Base-by-base conservation (phyloP, 2,797 vertebrate species). In the Amphiprion clarkii region DNA sequence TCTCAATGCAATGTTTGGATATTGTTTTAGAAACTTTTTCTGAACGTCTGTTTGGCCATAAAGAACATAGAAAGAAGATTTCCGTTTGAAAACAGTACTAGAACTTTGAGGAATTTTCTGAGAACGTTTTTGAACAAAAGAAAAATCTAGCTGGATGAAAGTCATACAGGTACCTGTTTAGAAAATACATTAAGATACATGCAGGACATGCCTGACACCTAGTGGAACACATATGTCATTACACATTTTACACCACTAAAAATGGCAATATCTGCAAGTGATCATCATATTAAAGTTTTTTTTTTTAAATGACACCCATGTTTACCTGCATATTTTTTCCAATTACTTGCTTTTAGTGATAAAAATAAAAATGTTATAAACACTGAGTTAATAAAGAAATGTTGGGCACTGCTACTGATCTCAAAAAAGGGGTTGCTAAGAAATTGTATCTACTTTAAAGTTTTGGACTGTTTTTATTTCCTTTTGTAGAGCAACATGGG, bases 191-290 rank as follows among this genome's bases (percentile, higher is more conserved):
- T 53, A 54, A 68, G 1, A 36, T 44, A 49, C 11, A 33, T 19
- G 33, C 12, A 58, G 66, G 5, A 13, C 39, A 42, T 58, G 44
- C 60, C 78, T 90, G 87, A 58, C 91, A 87, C 79, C 91, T 88
- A 76, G 74, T 87, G 92, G 86, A 44, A 3, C 13, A n/a, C 13
- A 21, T 23, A 0, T 27, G 36, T 1, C 2, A 56, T 66, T 89
- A 61, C 75, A 88, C 2, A 36, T 67, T 55, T 1, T 12, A 1
- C 3, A 54, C 23, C 23, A 23, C 23, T 23, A 1, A 25, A 55
- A 44, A 42, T 49, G 7, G 51, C 31, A 2, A 31, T 58, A 12
- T 40, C 16, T 36, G 6, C 3, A 25, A 31, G 23, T 36, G 33
- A 21, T 9, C 46, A 48, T 1, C 17, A 21, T n/a, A 49, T 49